phyloP scores from a whole-genome alignment of 2,888 invertebrate species.

The Eristalinus aeneus region DNA sequence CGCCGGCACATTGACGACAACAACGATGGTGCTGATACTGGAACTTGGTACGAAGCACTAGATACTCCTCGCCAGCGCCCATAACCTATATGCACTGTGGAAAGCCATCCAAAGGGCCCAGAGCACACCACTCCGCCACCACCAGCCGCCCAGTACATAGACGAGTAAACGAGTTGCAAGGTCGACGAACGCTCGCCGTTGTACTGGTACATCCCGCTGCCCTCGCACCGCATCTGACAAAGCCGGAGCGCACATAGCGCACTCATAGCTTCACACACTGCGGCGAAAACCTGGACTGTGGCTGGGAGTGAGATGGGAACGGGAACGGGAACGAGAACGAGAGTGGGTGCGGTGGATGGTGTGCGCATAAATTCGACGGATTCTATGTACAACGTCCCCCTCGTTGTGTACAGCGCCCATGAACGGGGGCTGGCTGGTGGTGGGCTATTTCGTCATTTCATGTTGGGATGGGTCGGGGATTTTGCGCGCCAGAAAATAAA shows the following conservation, averaged over 20 bases:
- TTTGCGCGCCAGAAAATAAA: constrained; percentile 64
- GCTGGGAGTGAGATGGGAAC: not conserved
- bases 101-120: constrained; percentile 30
- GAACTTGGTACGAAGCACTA: constrained; percentile 24
- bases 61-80: constrained; percentile 5
- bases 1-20: not conserved
- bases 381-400: not conserved
- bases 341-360: constrained; percentile 11
- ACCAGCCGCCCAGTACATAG: constrained; percentile 43
- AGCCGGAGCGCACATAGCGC: not conserved
- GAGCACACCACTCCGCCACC: constrained; percentile 29
- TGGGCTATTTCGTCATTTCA: constrained; percentile 65
- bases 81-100: constrained; percentile 59
- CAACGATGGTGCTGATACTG: constrained; percentile 48
- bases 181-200: constrained; percentile 78
- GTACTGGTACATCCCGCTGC: constrained; percentile 51
- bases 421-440: constrained; percentile 26
- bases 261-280: constrained; percentile 35
- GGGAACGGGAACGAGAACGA: not conserved
- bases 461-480: constrained; percentile 71
- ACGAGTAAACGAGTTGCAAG: constrained; percentile 79
- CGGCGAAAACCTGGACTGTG: constrained; percentile 1
- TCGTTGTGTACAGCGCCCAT: not conserved
- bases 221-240: no score
- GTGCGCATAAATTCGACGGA: constrained; percentile 52